Conservation (phyloP, 2,888 invertebrate genomes). For the Sepioteuthis lessoniana region DNA sequence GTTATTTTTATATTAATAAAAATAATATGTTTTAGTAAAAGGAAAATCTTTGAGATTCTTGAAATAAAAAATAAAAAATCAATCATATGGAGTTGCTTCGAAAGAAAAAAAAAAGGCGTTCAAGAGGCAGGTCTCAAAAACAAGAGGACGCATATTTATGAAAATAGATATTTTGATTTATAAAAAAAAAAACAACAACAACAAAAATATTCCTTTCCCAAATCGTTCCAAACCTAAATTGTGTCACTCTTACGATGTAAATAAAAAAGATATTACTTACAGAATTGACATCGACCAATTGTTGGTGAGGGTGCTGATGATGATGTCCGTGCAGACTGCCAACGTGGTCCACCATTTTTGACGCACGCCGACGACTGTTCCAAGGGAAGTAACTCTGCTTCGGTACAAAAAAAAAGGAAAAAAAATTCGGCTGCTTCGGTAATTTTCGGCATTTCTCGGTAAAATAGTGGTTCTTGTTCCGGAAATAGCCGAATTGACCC, state of each 20-base stretch:
- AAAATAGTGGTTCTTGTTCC: not conserved
- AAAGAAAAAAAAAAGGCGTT: not conserved
- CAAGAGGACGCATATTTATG: not conserved
- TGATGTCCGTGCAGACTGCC: conserved; percentile 46
- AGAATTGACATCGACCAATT: not conserved
- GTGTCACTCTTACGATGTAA: too few species aligned
- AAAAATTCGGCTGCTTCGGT: not conserved
- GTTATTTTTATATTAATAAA: too few species aligned
- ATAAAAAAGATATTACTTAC: not conserved
- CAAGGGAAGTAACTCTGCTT: conserved; percentile 36
- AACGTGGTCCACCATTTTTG: conserved; percentile 49
- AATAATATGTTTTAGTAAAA: too few species aligned
- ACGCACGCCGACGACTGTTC: conserved; percentile 25
- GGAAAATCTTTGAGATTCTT: not conserved
- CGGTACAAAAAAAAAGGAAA: not conserved
- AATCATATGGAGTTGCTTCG: not conserved
- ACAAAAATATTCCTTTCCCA: too few species aligned
- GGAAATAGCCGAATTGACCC: not conserved
- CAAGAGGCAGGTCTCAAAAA: not conserved
- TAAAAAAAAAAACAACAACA: too few species aligned
- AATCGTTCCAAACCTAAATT: too few species aligned
- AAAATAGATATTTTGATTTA: not conserved
- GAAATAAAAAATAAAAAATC: not conserved
- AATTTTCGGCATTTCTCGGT: not conserved
- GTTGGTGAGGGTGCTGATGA: conserved; percentile 8